A percentile compares a stretch with the other conserved stretches of the same genome.
phyloP scores from a whole-genome alignment of 2,113 vertebrate species.

The Anthoscopus minutus region DNA sequence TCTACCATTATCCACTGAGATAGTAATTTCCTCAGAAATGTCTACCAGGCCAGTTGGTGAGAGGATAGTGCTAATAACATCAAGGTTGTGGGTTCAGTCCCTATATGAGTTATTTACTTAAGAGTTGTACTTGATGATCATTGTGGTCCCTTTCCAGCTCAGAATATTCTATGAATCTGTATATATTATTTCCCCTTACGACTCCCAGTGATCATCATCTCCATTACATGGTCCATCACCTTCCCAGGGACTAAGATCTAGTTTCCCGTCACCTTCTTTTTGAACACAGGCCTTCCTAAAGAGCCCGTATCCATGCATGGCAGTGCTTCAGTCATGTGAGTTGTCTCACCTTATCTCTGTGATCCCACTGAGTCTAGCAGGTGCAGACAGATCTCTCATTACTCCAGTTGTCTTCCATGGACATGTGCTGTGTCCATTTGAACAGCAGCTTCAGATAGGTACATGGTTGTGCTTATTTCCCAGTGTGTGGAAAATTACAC shows the following conservation, averaged over 20 bases:
- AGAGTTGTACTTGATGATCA: not conserved
- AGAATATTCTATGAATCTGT: not conserved
- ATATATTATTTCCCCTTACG: not conserved
- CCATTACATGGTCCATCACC: not conserved
- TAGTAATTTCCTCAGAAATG: not conserved
- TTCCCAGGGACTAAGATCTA: not conserved
- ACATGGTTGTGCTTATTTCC: not conserved
- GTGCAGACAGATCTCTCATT: not conserved
- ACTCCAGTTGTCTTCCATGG: not conserved
- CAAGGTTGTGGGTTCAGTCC: not conserved
- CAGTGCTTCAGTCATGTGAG: not conserved
- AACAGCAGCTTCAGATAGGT: not conserved
- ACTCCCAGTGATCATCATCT: not conserved
- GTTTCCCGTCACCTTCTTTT: not conserved
- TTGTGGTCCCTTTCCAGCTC: not conserved
- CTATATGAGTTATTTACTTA: accelerated
- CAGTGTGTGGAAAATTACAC: not conserved
- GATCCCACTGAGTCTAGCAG: not conserved
- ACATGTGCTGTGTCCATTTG: not conserved
- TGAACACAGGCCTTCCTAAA: not conserved
- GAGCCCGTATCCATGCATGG: not conserved
- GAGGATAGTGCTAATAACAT: not conserved
- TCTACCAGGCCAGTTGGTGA: not conserved
- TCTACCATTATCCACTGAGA: not conserved
- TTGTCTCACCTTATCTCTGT: not conserved